These are phyloP conservation scores for Paratilapia polleni DNA, from an alignment of 2,113 vertebrate genomes.

Conservation along the genomic window DNA sequence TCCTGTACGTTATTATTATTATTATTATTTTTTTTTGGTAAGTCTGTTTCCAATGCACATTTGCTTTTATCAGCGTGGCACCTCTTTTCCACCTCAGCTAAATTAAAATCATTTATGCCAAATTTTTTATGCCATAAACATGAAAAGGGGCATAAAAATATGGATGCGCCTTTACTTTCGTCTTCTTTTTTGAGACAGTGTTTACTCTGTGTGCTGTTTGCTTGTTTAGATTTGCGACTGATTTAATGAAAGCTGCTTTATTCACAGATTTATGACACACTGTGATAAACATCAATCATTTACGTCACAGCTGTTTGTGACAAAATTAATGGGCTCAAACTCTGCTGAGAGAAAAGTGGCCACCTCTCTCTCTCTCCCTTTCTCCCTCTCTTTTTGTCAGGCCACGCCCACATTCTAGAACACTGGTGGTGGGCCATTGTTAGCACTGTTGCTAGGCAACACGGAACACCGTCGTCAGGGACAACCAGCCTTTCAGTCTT, in stretches of 20 bases:
- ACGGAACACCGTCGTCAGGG: conserved; percentile 72
- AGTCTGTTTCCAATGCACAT: too few species aligned
- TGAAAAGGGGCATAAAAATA: not conserved
- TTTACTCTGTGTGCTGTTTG: not conserved
- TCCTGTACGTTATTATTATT: too few species aligned
- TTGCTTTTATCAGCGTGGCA: too few species aligned
- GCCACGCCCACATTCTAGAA: conserved; percentile 68
- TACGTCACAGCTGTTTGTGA: conserved; percentile 1
- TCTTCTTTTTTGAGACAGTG: not conserved
- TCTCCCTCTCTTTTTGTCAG: not conserved
- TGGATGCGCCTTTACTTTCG: not conserved
- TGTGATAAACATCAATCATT: conserved; percentile 1
- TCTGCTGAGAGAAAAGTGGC: not conserved
- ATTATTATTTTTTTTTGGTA: too few species aligned
- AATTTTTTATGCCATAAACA: not conserved
- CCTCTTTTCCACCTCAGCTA: too few species aligned
- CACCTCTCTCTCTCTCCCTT: not conserved
- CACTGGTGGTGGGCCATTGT: conserved; percentile 69
- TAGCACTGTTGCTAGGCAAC: conserved; percentile 77
- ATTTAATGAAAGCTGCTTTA: not conserved
- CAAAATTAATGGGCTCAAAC: not conserved
- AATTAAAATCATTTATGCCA: not conserved
- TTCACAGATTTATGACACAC: not conserved
- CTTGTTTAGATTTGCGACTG: not conserved
- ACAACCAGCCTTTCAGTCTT: conserved; percentile 61